phyloP scores from a whole-genome alignment of 2,113 vertebrate genomes.

The Columba janthina region DNA sequence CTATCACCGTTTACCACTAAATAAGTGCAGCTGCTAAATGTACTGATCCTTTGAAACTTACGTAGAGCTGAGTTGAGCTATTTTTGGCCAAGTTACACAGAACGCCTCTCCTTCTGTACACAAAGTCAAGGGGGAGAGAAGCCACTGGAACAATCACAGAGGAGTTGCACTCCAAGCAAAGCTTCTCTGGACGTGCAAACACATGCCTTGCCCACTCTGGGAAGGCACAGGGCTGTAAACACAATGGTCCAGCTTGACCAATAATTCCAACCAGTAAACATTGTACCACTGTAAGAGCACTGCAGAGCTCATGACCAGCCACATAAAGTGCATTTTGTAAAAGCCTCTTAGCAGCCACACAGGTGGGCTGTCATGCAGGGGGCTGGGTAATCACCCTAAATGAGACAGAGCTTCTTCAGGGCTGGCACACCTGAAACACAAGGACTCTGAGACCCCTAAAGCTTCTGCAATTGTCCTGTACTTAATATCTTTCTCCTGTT shows the following conservation, averaged over 20 bases:
- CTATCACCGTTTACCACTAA: background rate
- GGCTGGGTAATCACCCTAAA: background rate
- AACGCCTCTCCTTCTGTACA: background rate
- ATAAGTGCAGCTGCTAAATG: background rate
- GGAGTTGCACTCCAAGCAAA: background rate
- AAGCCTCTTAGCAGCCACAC: background rate
- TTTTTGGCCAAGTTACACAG: background rate
- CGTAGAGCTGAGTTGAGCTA: fast-evolving
- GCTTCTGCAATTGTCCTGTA: background rate
- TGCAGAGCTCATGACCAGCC: background rate
- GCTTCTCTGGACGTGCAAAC: background rate
- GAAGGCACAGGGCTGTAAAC: fast-evolving
- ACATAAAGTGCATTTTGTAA: fast-evolving
- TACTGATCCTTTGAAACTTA: background rate
- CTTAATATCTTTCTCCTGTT: background rate
- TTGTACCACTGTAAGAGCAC: background rate
- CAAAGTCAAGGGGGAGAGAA: background rate
- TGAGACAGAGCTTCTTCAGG: background rate
- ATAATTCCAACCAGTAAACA: background rate
- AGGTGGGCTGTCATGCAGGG: background rate
- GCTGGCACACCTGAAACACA: background rate
- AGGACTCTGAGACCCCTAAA: background rate
- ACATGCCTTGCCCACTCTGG: background rate
- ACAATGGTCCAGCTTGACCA: background rate
- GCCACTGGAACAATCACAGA: background rate